Evolutionary conservation across 2,888 invertebrate genomes (phyloP).

Genomic region (Mythimna vitellina): DNA sequence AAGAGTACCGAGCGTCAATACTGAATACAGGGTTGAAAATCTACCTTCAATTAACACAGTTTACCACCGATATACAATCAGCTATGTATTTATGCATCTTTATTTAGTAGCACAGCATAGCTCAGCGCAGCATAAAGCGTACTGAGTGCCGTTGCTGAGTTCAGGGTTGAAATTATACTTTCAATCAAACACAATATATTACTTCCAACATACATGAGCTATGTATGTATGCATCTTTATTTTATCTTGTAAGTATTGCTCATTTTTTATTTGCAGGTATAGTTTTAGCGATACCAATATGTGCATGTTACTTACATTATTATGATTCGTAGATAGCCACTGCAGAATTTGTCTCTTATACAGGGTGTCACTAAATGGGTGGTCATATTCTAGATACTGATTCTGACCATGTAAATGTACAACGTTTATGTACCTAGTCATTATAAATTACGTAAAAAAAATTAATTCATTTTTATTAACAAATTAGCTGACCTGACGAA

Average conservation of each 20-base stretch:
- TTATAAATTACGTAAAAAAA: too few species aligned
- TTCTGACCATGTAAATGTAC: too few species aligned
- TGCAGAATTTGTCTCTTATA: neutral
- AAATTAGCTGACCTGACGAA: too few species aligned
- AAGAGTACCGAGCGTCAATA: neutral
- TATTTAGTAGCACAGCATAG: neutral
- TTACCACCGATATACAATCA: neutral
- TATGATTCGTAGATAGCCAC: neutral
- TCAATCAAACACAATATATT: neutral
- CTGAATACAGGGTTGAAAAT: neutral
- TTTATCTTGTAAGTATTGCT: conserved; percentile 27
- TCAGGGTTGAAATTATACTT: neutral
- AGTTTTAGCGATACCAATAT: conserved; percentile 20
- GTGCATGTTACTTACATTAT: conserved; percentile 20
- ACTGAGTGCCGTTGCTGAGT: too few species aligned
- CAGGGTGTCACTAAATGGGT: neutral
- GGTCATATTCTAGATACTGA: too few species aligned
- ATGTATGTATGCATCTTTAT: conserved; percentile 14
- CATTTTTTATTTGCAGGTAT: conserved; percentile 38
- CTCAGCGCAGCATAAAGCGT: neutral
- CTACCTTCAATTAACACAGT: neutral
- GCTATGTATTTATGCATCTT: conserved; percentile 13
- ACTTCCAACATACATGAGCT: neutral
- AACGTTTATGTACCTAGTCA: too few species aligned
- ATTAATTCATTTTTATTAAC: too few species aligned